Base-by-base conservation (phyloP, 2,113 vertebrate genomes). In the Meleagris gallopavo region DNA sequence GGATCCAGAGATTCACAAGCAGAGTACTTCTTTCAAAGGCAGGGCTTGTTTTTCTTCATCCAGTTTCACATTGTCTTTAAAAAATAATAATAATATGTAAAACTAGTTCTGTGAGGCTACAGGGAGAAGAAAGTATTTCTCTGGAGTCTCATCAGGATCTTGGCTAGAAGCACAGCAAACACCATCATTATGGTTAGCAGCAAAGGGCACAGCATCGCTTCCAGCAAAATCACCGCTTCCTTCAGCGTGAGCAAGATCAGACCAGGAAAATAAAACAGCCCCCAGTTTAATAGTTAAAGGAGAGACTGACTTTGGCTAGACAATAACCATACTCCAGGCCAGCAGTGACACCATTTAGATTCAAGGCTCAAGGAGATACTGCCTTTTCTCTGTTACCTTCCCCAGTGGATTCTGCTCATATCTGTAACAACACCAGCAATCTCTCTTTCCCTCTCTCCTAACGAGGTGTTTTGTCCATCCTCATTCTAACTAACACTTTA, bases 1-100 rank as follows among this genome's bases (percentile, higher is more conserved):
- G 72, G 65, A 84, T 69, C 83, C 92, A 95, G 80, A 75, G 65
- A 84, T 65, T 78, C 90, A 89, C 82, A 41, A 65, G 20, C 38
- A 78, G 76, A 91, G 73, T 79, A 21, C 83, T 71, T 89, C 81
- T 96, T 96, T 96, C 87, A 94, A 80, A 93, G 58, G 50, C 78
- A 89, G 45, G 25, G 9, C 10, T 73, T 80, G 89, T 66, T 91
- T 93, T 19, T 50, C 74, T 86, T 71, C 88, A 71, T 74, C 87
- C 32, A 65, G 70, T 83, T 95, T 90, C 46, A 74, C 11, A 0
- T 52, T 60, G 20, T 72, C 88, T 94, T 81, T n/a, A 80, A 91
- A 94, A 71, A 83, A 88, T 16, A 54, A 13, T 25, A 25, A 50
- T 50, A 14, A 54, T 54, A 90, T 93, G 40, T 77, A 84, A 92